phyloP scores from a whole-genome alignment of 2,797 vertebrate species.

The Typhlichthys eigenmanni region DNA sequence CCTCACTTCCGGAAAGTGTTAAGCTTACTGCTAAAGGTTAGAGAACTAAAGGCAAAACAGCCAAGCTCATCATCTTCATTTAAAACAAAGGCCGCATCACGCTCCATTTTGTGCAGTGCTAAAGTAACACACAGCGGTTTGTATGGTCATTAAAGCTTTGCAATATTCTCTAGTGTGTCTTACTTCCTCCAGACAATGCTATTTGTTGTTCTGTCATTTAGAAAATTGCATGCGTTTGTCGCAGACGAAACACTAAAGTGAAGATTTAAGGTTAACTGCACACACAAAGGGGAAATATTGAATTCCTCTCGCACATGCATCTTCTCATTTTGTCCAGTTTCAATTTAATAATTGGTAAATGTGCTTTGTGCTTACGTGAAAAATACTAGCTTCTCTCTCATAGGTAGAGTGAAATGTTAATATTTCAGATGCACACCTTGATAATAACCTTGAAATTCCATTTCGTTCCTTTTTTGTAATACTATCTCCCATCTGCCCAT shows the following conservation, averaged over 20 bases:
- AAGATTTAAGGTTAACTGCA: slow-evolving; percentile 39
- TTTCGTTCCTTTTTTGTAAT: too few species aligned
- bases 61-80: not conserved
- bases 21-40: slow-evolving; percentile 16
- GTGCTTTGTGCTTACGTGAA: slow-evolving; percentile 20
- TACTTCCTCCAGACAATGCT: slow-evolving; percentile 22
- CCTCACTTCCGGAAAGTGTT: not conserved
- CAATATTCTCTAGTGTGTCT: slow-evolving; percentile 24
- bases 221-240: slow-evolving; percentile 65
- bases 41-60: slow-evolving; percentile 8
- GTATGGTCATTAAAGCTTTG: not conserved
- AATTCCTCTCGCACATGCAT: slow-evolving; percentile 34
- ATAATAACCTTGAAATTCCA: too few species aligned
- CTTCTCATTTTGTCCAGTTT: slow-evolving; percentile 27
- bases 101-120: too few species aligned
- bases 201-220: slow-evolving; percentile 62
- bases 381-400: slow-evolving; percentile 1
- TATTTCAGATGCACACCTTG: not conserved
- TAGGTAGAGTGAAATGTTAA: slow-evolving; percentile 1
- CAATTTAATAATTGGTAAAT: slow-evolving; percentile 38
- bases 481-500: not conserved
- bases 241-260: slow-evolving; percentile 56
- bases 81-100: too few species aligned
- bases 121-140: too few species aligned
- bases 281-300: slow-evolving; percentile 26